A percentile compares a stretch with the other conserved stretches of the same genome.
These are phyloP conservation scores for Brachyhypopomus occidentalis DNA, from an alignment of 2,113 vertebrate species.

Conservation along the genomic window DNA sequence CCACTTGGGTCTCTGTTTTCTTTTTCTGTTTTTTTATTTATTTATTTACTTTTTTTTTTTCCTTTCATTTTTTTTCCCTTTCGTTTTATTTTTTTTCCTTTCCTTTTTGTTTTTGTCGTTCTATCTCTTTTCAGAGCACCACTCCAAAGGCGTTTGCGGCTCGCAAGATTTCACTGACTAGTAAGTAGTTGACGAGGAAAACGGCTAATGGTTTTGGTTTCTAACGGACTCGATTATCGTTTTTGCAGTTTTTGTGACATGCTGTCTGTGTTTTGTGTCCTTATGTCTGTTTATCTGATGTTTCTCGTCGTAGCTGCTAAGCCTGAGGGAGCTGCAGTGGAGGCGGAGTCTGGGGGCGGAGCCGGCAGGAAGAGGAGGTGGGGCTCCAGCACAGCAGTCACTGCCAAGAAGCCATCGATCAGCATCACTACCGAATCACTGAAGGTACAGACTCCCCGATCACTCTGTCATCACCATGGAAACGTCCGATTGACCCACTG, in stretches of 20 bases:
- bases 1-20: conserved; percentile 77
- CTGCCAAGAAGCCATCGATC: conserved; percentile 89
- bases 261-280: not conserved
- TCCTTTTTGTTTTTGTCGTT: conserved; percentile 52
- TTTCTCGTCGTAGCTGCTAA: conserved; percentile 50
- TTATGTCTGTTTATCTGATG: not conserved
- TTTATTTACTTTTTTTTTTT: conserved; percentile 72
- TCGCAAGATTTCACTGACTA: conserved; percentile 76
- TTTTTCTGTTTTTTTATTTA: conserved; percentile 65
- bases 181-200: conserved; percentile 62
- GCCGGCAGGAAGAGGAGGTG: conserved; percentile 86
- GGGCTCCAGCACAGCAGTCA: conserved; percentile 88
- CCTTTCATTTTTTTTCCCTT: conserved; percentile 72
- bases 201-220: too few species aligned
- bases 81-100: conserved; percentile 72
- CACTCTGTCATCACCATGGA: not conserved
- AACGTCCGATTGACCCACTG: not conserved
- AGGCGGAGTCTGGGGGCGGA: conserved; percentile 73
- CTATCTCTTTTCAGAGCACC: conserved; percentile 71
- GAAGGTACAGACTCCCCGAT: conserved; percentile 73
- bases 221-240: not conserved
- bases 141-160: conserved; percentile 76
- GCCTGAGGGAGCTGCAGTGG: conserved; percentile 65
- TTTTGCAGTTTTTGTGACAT: not conserved
- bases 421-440: conserved; percentile 92